These are phyloP conservation scores for Tenodera sinensis DNA, from an alignment of 2,888 invertebrate species.

Conservation along the genomic window DNA sequence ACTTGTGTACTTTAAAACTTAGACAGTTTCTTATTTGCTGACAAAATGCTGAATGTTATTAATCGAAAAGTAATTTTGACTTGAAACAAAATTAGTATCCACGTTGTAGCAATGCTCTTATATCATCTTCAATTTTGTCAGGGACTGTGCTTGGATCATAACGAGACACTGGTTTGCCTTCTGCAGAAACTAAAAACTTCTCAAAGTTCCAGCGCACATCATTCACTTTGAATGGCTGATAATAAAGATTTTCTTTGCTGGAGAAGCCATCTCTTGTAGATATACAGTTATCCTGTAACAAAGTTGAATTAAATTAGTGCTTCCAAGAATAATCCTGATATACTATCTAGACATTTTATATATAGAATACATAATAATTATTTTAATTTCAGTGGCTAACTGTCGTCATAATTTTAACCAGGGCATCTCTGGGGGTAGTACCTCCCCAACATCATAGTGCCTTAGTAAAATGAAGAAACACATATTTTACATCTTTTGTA, in stretches of 20 bases:
- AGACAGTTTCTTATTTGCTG: neutral
- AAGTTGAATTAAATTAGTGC: neutral
- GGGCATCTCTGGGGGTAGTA: too few relatives aligned
- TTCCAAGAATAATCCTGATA: too few relatives aligned
- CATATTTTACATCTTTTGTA: too few relatives aligned
- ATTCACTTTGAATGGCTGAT: conserved; percentile 38
- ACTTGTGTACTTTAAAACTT: neutral
- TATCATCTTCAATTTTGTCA: conserved; percentile 34
- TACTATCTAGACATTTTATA: neutral
- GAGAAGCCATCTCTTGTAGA: conserved; percentile 39
- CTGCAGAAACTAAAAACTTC: conserved; percentile 43
- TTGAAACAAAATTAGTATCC: too few relatives aligned
- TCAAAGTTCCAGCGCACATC: conserved; percentile 48
- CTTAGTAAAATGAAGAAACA: too few relatives aligned
- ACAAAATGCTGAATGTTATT: too few relatives aligned
- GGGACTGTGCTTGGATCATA: conserved; percentile 40
- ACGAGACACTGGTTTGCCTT: conserved; percentile 38
- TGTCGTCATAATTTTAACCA: too few relatives aligned
- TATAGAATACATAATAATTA: too few relatives aligned
- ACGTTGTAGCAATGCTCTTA: conserved; percentile 18
- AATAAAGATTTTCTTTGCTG: conserved; percentile 36
- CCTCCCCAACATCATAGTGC: too few relatives aligned
- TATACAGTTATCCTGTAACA: conserved; percentile 39
- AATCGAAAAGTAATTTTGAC: too few relatives aligned
- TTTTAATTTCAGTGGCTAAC: too few relatives aligned